Conservation (phyloP, 1,140 invertebrate genomes). For the Drosophila micromelanica region DNA sequence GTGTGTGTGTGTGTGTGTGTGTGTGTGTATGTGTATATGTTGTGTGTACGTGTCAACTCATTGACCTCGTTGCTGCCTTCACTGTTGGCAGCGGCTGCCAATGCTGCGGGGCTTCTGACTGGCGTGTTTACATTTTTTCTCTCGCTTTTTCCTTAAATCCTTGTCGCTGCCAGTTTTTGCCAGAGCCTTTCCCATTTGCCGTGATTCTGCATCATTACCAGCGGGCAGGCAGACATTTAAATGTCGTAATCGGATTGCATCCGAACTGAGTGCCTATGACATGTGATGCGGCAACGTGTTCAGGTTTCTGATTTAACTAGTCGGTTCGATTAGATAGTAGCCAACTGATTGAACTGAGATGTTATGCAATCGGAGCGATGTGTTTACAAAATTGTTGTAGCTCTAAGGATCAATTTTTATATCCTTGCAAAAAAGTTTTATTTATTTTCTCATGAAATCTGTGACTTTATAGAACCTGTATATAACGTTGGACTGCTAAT, state of each 20-base stretch:
- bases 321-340: conserved; percentile 16
- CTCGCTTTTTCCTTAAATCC: conserved; percentile 19
- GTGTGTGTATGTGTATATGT: conserved; percentile 6
- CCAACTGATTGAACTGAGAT: too few species aligned
- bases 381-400: neutral
- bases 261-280: conserved; percentile 20
- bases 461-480: too few species aligned
- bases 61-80: conserved; percentile 45
- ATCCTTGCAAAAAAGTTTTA: neutral
- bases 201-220: conserved; percentile 34
- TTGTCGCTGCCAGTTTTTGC: conserved; percentile 30
- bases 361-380: neutral
- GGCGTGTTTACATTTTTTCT: conserved; percentile 19
- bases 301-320: conserved; percentile 22
- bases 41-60: conserved; percentile 50
- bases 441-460: too few species aligned
- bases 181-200: conserved; percentile 6
- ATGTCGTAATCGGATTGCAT: conserved; percentile 47
- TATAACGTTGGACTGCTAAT: too few species aligned
- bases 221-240: conserved; percentile 23
- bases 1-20: conserved; percentile 11
- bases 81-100: neutral
- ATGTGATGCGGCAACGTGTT: conserved; percentile 21
- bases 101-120: conserved; percentile 23
- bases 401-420: neutral